A percentile compares a stretch with the other conserved stretches of the same genome.
These are phyloP conservation scores for Zonitis immaculata DNA, from an alignment of 2,888 invertebrate species.

Conservation along the genomic window DNA sequence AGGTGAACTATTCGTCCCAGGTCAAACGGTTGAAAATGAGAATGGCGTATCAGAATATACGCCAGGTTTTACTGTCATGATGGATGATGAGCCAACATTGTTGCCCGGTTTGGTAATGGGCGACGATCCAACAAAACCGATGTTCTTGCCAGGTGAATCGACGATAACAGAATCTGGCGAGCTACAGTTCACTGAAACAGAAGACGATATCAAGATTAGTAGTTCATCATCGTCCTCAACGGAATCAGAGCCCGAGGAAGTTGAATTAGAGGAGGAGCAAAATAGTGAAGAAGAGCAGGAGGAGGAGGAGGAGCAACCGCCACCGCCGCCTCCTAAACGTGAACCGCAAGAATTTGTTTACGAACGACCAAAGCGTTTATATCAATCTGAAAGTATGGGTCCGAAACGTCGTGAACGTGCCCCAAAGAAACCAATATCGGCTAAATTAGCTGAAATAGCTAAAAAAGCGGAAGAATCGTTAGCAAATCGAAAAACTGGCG, in stretches of 20 bases:
- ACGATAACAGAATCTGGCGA: conserved; percentile 45
- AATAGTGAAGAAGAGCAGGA: conserved; percentile 34
- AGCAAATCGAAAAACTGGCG: conserved; percentile 14
- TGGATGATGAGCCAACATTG: conserved; percentile 72
- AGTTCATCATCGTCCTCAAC: conserved; percentile 29
- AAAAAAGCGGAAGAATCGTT: conserved; percentile 11
- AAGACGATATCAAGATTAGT: conserved; percentile 48
- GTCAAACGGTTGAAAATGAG: conserved; percentile 67
- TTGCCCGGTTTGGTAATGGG: conserved; percentile 74
- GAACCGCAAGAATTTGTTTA: conserved; percentile 40
- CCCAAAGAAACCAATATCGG: conserved; percentile 30
- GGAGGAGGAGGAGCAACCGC: conserved; percentile 33
- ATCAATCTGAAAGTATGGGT: conserved; percentile 38
- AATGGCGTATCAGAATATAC: conserved; percentile 70
- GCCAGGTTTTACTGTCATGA: conserved; percentile 73
- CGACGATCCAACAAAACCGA: conserved; percentile 52
- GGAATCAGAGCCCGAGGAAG: conserved; percentile 30
- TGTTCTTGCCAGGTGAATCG: conserved; percentile 47
- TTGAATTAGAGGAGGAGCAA: conserved; percentile 39
- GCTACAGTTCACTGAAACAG: conserved; percentile 44
- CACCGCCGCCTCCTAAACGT: conserved; percentile 30
- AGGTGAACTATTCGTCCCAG: conserved; percentile 54
- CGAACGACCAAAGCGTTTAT: conserved; percentile 43
- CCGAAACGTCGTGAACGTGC: conserved; percentile 42
- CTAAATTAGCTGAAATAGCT: conserved; percentile 10